Base-by-base conservation (phyloP, 2,797 vertebrate genomes). In the Cynodonichthys magdalenae region DNA sequence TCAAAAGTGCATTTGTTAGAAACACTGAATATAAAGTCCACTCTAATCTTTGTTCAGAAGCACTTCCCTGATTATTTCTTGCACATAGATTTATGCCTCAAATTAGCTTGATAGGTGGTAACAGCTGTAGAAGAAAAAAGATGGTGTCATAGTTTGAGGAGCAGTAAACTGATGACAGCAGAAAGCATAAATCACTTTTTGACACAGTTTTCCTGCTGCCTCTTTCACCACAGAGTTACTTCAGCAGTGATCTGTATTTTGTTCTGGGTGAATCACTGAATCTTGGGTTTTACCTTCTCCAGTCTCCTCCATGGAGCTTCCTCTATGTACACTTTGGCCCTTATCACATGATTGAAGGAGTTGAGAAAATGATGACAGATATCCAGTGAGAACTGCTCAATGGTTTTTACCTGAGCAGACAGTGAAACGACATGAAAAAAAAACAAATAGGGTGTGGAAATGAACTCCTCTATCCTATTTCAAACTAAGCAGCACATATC, bases 361-460 rank as follows among this genome's bases (percentile, higher is more conserved):
- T 94, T 95, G 79, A 99, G 92, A 83, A 99, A 98, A 79, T 99
- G 94, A 53, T 92, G 87, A 74, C 96, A 96, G 80, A 99, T 94
- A 60, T 94, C 93, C 89, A 97, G 63, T 47, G 95, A 95, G 79
- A 98, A 98, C 62, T 93, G 87, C 89, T 99, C 98, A 67, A 98
- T 95, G 74, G 59, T 96, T 68, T 86, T 84, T 27, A 99, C 94
- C 96, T 99, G 81, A 52, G 42, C 42, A 76, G 17, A 55, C 9
- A 84, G 84, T 65, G 19, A 63, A 2, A 31, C 15, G 53, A 31
- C 5, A 5, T 69, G 15, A 27, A 12, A 31, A 3, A 31, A 10
- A 39, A 53, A 10, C 34, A 36, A 12, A 9, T 36, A 36, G 10
- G 34, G 34, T 36, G 34, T 36, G 34, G 3, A 36, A 36, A 36